phyloP scores from a whole-genome alignment of 2,113 vertebrate species.

The Psilopsiagon aurifrons region DNA sequence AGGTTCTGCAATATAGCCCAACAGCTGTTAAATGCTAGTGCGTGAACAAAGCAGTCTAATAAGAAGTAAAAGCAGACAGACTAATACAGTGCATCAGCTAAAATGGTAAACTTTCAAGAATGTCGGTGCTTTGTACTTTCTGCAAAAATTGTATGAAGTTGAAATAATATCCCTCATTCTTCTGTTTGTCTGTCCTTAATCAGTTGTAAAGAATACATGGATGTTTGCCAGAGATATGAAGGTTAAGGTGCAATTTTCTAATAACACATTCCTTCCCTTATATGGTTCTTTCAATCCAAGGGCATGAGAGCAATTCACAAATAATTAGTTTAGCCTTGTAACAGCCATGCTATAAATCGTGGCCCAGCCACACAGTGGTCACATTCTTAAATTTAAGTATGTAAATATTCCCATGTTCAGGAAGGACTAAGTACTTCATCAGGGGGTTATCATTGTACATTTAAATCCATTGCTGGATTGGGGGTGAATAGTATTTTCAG shows the following conservation, averaged over 20 bases:
- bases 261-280: conserved; percentile 56
- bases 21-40: background rate
- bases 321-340: conserved; percentile 61
- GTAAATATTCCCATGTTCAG: conserved; percentile 34
- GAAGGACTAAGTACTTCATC: background rate
- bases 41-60: background rate
- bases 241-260: conserved; percentile 62
- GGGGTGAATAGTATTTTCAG: background rate
- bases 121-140: background rate
- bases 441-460: background rate
- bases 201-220: conserved; percentile 45
- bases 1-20: background rate
- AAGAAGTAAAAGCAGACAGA: background rate
- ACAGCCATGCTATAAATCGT: conserved; percentile 20
- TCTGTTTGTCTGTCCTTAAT: conserved; percentile 49
- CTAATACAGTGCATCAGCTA: background rate
- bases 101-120: conserved; percentile 34
- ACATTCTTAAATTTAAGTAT: conserved; percentile 25
- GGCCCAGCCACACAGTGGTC: background rate
- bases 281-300: conserved; percentile 42
- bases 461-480: background rate
- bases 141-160: conserved; percentile 29
- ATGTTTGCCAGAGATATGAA: conserved; percentile 57
- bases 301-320: conserved; percentile 57
- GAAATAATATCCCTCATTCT: conserved; percentile 44